Conservation (phyloP, 2,113 vertebrate genomes). For the Hipposideros armiger region DNA sequence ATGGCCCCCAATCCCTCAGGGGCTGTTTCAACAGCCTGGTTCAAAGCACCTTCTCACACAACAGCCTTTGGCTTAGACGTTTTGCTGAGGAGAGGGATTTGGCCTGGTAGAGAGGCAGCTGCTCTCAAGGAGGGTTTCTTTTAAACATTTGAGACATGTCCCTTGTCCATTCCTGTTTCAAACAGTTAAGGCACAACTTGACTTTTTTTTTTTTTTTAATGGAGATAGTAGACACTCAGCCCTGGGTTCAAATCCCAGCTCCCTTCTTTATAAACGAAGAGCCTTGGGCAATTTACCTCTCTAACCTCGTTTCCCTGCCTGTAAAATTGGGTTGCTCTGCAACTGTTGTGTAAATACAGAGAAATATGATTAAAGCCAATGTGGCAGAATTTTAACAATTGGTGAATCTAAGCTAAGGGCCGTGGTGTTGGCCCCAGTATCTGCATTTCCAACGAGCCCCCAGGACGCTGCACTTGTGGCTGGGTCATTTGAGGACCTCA, state of each 20-base stretch:
- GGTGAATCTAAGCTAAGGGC: background rate
- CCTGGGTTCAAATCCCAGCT: background rate
- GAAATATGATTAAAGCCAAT: background rate
- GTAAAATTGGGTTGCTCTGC: background rate
- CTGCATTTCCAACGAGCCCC: background rate
- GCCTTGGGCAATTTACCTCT: background rate
- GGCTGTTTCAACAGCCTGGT: no score
- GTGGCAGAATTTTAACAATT: background rate
- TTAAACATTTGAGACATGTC: background rate
- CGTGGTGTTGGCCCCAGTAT: fast-evolving
- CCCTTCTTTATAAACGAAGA: background rate
- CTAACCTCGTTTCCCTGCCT: background rate
- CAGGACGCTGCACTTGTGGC: background rate
- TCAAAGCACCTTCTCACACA: background rate
- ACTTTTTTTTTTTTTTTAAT: background rate
- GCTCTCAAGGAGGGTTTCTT: no score
- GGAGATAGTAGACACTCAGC: background rate
- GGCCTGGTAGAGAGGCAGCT: no score
- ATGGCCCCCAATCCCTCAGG: background rate
- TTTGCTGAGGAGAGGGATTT: background rate
- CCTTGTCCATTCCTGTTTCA: background rate
- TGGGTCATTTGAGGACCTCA: no score
- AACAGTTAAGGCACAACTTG: background rate
- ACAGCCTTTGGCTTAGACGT: background rate
- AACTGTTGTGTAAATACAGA: background rate